phyloP scores from a whole-genome alignment of 2,797 vertebrate species.

The Diceros bicornis region DNA sequence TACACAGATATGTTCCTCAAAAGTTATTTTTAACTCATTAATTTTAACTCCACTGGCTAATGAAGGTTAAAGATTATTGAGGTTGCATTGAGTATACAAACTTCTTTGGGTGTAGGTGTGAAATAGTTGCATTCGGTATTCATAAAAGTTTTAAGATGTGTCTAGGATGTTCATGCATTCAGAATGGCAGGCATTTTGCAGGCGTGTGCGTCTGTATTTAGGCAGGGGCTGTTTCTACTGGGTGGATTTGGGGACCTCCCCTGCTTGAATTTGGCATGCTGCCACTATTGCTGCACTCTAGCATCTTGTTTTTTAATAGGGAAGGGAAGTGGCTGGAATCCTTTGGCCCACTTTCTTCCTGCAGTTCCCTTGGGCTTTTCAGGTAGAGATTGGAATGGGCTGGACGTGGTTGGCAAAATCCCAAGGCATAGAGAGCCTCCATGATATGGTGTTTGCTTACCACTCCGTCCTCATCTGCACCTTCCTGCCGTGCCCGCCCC shows the following conservation, averaged over 20 bases:
- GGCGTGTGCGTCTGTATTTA: not conserved
- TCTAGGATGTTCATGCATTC: not conserved
- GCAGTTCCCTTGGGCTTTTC: not conserved
- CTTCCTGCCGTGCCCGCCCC: not conserved
- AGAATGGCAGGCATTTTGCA: not conserved
- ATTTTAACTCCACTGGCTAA: not conserved
- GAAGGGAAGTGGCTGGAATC: not conserved
- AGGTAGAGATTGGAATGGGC: not conserved
- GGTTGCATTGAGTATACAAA: not conserved
- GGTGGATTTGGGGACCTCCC: not conserved
- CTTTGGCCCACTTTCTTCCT: not conserved
- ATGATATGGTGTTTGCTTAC: not conserved
- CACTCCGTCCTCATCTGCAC: not conserved
- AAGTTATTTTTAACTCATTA: constrained; percentile 30
- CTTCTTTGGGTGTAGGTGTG: not conserved
- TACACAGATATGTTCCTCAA: not conserved
- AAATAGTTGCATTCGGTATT: constrained; percentile 5
- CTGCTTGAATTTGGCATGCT: not conserved
- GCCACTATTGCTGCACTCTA: not conserved
- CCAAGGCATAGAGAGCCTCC: not conserved
- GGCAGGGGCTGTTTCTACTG: not conserved
- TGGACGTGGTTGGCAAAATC: not conserved
- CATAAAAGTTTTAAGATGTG: not conserved
- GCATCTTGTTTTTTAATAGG: not conserved
- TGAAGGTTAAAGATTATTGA: constrained; percentile 24